phyloP scores from a whole-genome alignment of 2,113 vertebrate species.

The Embiotoca jacksoni region DNA sequence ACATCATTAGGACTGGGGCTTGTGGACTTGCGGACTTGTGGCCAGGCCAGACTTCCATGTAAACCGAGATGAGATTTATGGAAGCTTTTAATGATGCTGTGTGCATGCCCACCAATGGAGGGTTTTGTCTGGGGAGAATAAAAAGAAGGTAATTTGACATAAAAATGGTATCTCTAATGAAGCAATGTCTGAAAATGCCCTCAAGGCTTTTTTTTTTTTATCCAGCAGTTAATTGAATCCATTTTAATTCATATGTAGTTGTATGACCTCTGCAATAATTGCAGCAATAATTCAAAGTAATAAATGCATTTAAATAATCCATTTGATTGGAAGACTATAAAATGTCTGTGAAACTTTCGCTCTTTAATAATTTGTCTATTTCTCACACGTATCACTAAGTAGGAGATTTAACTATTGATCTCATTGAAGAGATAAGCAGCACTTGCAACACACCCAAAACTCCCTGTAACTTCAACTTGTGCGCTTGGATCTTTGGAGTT shows the following conservation, averaged over 20 bases:
- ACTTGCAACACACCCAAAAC: neutral
- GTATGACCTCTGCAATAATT: neutral
- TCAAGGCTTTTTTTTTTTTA: neutral
- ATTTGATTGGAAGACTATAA: neutral
- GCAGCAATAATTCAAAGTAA: neutral
- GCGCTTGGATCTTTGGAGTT: neutral
- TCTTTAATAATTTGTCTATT: neutral
- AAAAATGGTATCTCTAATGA: neutral
- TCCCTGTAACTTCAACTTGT: neutral
- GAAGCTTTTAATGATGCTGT: neutral
- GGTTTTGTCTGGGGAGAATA: neutral
- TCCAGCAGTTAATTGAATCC: neutral
- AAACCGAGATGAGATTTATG: slow-evolving; percentile 17
- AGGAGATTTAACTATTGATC: accelerated
- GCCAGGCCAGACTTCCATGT: slow-evolving; percentile 8
- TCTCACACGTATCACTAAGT: neutral
- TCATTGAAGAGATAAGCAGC: neutral
- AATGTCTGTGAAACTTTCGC: neutral
- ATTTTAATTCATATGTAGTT: neutral
- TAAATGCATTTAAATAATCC: neutral
- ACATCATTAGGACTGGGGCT: slow-evolving; percentile 26
- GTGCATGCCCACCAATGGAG: neutral
- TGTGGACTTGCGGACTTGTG: neutral
- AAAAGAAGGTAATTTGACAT: neutral
- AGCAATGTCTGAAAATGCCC: neutral